Percentiles rank a stretch among this genome's conserved stretches.
Evolutionary conservation across 2,797 vertebrate genomes (phyloP).

Genomic region (Octomys mimax): DNA sequence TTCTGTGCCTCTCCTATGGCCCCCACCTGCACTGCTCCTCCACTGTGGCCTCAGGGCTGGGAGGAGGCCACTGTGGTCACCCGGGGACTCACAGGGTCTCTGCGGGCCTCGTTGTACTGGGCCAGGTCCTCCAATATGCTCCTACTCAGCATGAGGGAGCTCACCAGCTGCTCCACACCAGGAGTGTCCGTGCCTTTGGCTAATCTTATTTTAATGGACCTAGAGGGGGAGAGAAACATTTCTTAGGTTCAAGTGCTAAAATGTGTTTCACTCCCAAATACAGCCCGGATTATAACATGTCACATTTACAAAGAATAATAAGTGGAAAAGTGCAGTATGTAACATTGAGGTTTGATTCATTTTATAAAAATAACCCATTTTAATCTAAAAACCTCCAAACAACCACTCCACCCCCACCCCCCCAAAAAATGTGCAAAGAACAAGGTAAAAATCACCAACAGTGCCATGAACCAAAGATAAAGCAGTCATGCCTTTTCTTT

Average conservation of each 20-base stretch:
- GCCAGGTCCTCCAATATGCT: conserved; percentile 91
- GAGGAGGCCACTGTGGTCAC: background rate
- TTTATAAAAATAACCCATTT: conserved; percentile 55
- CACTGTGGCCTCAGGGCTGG: background rate
- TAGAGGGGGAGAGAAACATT: conserved; percentile 80
- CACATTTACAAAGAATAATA: conserved; percentile 25
- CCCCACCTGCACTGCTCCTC: background rate
- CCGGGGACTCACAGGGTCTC: conserved; percentile 91
- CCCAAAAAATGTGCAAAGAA: background rate
- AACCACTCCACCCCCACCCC: background rate
- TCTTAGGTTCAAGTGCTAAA: conserved; percentile 59
- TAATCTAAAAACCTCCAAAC: conserved; percentile 46
- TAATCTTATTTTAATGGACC: conserved; percentile 91
- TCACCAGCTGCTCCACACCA: conserved; percentile 89
- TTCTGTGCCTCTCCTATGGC: background rate
- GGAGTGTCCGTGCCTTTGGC: conserved; percentile 88
- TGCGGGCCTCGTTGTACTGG: conserved; percentile 87
- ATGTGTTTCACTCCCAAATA: background rate
- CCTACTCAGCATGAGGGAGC: conserved; percentile 86
- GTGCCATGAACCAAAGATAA: conserved; percentile 35
- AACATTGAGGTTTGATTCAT: background rate
- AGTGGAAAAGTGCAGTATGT: background rate
- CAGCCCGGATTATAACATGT: conserved; percentile 25
- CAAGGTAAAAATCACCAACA: conserved; percentile 49
- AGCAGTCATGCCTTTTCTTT: background rate